Conservation (phyloP, 2,888 invertebrate species). For the Chalcosyrphus nemorum region DNA sequence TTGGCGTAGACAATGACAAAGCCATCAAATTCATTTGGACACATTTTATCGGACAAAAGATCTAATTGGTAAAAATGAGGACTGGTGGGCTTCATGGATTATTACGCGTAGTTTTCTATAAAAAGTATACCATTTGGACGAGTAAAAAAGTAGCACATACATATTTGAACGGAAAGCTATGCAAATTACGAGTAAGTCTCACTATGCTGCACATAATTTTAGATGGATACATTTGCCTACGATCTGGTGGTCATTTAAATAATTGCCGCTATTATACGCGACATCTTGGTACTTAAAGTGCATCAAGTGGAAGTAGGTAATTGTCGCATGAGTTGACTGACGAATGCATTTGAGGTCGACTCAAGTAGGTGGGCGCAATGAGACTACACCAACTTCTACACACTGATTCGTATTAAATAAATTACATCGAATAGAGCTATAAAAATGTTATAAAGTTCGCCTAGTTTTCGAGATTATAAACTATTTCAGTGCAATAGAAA, state of each 20-base stretch:
- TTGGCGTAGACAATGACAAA: slow-evolving; percentile 1
- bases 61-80: slow-evolving; percentile 18
- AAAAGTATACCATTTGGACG: not conserved
- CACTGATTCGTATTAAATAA: no score
- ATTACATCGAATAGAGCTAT: no score
- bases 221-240: not conserved
- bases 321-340: not conserved
- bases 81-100: not conserved
- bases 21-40: not conserved
- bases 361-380: no score
- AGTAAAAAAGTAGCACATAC: not conserved
- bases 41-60: not conserved
- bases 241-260: slow-evolving; percentile 8
- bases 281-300: not conserved
- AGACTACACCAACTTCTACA: no score
- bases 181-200: slow-evolving; percentile 13
- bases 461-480: no score
- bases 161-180: not conserved
- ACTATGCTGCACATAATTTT: not conserved
- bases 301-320: not conserved
- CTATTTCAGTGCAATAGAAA: no score
- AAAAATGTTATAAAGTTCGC: no score
- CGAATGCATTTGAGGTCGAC: no score
- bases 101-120: not conserved
- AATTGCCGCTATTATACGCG: not conserved